These are phyloP conservation scores for Tenthredo livida DNA, from an alignment of 2,888 invertebrate genomes.

Conservation along the genomic window DNA sequence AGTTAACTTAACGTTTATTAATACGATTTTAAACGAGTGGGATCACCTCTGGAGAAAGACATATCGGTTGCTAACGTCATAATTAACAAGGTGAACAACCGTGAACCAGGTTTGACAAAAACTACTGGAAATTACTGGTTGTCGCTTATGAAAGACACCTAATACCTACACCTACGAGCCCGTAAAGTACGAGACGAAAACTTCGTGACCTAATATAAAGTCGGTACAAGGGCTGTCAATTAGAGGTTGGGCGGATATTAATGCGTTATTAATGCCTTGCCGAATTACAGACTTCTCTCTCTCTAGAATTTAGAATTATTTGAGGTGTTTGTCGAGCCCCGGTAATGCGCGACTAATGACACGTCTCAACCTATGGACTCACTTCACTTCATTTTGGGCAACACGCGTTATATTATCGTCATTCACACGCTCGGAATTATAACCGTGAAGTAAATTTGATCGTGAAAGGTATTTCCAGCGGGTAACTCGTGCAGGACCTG, in stretches of 20 bases:
- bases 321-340: slow-evolving; percentile 26
- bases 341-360: slow-evolving; percentile 37
- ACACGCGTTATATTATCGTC: slow-evolving; percentile 18
- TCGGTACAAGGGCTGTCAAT: slow-evolving; percentile 31
- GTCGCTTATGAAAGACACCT: neutral
- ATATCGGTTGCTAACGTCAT: slow-evolving; percentile 53
- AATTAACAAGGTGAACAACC: slow-evolving; percentile 43
- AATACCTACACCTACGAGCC: neutral
- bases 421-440: slow-evolving; percentile 33
- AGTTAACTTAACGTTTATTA: slow-evolving; percentile 5
- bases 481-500: neutral
- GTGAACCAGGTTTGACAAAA: slow-evolving; percentile 44
- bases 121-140: slow-evolving; percentile 42
- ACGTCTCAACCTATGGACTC: neutral
- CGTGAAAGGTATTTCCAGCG: neutral
- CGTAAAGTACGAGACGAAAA: neutral
- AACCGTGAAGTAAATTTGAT: neutral
- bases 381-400: slow-evolving; percentile 26
- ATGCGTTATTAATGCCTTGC: slow-evolving; percentile 48
- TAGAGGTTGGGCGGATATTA: slow-evolving; percentile 41
- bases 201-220: neutral
- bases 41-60: slow-evolving; percentile 25
- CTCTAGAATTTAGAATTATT: neutral
- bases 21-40: slow-evolving; percentile 47
- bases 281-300: slow-evolving; percentile 1